Base-by-base conservation (phyloP, 2,113 vertebrate species). In the Aegotheles bennettii region DNA sequence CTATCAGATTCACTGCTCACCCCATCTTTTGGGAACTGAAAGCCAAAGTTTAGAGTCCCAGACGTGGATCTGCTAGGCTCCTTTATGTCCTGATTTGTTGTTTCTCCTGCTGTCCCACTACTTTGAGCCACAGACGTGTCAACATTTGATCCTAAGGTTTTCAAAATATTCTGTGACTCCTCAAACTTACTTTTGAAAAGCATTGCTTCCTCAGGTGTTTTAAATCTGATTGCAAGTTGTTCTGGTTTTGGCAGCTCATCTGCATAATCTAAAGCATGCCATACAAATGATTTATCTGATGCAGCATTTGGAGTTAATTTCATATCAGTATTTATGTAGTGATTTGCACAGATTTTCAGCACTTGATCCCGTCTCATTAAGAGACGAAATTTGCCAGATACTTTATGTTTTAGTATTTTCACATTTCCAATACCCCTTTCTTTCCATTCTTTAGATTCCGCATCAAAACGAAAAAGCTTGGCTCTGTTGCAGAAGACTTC, bases 351-450 rank as follows among this genome's bases (percentile, higher is more conserved):
- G 80, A 99, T 99, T 96, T 99, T 99, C 40, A 99, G 96, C 36
- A 99, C 99, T 93, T 99, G 99, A 64, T 99, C 99, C 50, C 99
- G 98, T 95, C 99, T 99, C 99, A 99, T 99, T 36, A 99, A 94
- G 65, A 99, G 97, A 53, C 99, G 98, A 53, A 99, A 98, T 96
- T 99, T 99, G 36, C 99, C 99, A 84, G 99, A 99, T 50, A 98
- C 97, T 95, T 97, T 98, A 92, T 99, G 99, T 75, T 99, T 99
- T n/a, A 99, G 94, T 93, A 99, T 99, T 98, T 99, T 99, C 43
- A 99, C 97, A 79, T 98, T 99, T 40, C 99, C 99, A 84, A 99
- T 97, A 28, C 99, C 99, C 18, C 99, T 97, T 96, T 99, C 99
- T 93, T 99, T 99, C 99, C 99, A 99, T 91, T 99, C 99, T 97